A percentile compares a stretch with the other conserved stretches of the same genome.
Evolutionary conservation across 2,797 vertebrate genomes (phyloP).

Genomic region (Epinephelus coioides): DNA sequence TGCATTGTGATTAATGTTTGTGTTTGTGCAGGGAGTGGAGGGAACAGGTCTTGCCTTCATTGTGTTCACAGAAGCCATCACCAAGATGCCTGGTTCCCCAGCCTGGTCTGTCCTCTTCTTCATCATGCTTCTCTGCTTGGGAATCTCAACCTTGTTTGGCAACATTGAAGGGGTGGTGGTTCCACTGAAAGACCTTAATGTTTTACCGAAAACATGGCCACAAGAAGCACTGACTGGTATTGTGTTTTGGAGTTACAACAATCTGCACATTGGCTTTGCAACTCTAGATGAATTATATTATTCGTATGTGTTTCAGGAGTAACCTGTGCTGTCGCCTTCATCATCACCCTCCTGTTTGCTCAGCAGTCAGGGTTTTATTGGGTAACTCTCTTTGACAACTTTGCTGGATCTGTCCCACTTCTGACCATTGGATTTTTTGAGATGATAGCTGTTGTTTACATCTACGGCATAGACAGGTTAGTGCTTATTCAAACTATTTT

Average conservation of each 20-base stretch:
- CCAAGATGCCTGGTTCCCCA: conserved; percentile 93
- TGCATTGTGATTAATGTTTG: background rate
- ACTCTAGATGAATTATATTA: background rate
- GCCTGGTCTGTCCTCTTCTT: conserved; percentile 96
- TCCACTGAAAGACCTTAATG: conserved; percentile 90
- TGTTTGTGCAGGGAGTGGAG: conserved; percentile 90
- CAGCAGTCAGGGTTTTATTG: conserved; percentile 94
- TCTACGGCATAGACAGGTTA: conserved; percentile 90
- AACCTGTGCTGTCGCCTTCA: conserved; percentile 85
- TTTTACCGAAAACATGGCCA: conserved; percentile 88
- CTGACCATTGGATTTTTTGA: conserved; percentile 94
- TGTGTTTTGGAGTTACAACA: background rate
- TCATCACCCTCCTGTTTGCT: conserved; percentile 91
- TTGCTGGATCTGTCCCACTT: conserved; percentile 93
- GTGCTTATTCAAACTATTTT: conserved; percentile 2
- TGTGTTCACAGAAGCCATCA: conserved; percentile 97
- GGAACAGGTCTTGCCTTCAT: conserved; percentile 97
- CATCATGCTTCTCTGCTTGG: conserved; percentile 95
- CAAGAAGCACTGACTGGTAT: conserved; percentile 93
- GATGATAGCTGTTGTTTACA: conserved; percentile 90
- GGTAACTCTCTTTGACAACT: conserved; percentile 93
- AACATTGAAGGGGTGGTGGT: conserved; percentile 93
- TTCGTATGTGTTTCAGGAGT: conserved; percentile 83
- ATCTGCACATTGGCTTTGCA: background rate
- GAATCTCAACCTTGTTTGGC: conserved; percentile 95